These are phyloP conservation scores for Mythimna impura DNA, from an alignment of 2,888 invertebrate species.

Conservation along the genomic window DNA sequence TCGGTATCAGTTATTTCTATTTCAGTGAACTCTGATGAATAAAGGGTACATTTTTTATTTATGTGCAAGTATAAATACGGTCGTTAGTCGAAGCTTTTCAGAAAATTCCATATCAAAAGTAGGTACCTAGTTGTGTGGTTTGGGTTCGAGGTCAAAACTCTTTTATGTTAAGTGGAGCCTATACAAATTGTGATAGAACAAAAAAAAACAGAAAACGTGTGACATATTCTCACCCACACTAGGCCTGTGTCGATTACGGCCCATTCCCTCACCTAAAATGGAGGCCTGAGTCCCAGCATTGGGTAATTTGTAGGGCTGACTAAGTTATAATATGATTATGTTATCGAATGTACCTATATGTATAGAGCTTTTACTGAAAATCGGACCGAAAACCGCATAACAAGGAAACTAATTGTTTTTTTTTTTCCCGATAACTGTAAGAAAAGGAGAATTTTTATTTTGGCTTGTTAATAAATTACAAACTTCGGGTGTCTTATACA, in stretches of 20 bases:
- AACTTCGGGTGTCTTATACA: not conserved
- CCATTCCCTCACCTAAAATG: not conserved
- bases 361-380: too few species aligned
- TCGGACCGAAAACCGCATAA: too few species aligned
- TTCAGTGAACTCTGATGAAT: conserved; percentile 36
- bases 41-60: conserved; percentile 41
- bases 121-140: not conserved
- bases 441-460: not conserved
- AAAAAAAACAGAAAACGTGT: not conserved
- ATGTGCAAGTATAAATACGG: conserved; percentile 11
- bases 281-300: too few species aligned
- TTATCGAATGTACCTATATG: too few species aligned
- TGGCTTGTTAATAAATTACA: not conserved
- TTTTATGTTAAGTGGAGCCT: not conserved
- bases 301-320: too few species aligned
- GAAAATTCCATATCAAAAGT: conserved; percentile 30
- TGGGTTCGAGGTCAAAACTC: not conserved
- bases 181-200: not conserved
- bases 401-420: too few species aligned
- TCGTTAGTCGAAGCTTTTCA: conserved; percentile 26
- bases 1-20: conserved; percentile 25
- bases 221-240: too few species aligned
- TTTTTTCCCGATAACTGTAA: too few species aligned
- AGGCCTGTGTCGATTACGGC: not conserved
- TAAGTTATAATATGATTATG: too few species aligned